Percentiles rank a stretch among this genome's conserved stretches.
Evolutionary conservation across 2,888 invertebrate species (phyloP).

Genomic region (Belgica antarctica): DNA sequence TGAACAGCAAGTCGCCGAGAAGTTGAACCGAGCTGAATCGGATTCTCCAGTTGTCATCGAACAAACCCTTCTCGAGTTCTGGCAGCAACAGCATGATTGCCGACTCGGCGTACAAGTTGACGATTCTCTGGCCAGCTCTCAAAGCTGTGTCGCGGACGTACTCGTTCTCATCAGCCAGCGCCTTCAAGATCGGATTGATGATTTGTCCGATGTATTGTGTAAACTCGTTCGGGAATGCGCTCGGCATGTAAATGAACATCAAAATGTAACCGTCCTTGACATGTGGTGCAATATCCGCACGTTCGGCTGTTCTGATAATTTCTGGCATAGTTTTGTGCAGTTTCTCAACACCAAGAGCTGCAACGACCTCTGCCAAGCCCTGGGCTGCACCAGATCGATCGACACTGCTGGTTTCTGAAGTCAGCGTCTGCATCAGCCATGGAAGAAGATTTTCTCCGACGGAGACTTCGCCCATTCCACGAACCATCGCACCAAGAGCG

Average conservation of each 20-base stretch:
- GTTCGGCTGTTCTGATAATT: conserved; percentile 89
- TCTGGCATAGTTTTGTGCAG: conserved; percentile 96
- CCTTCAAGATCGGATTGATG: conserved; percentile 94
- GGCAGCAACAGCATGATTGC: conserved; percentile 90
- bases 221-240: conserved; percentile 93
- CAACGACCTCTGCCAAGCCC: conserved; percentile 96
- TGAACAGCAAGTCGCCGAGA: conserved; percentile 90
- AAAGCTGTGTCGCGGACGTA: conserved; percentile 97
- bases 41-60: conserved; percentile 99
- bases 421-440: conserved; percentile 97
- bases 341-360: conserved; percentile 92
- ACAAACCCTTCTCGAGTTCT: conserved; percentile 88
- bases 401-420: conserved; percentile 92
- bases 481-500: conserved; percentile 96
- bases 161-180: conserved; percentile 97
- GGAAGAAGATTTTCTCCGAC: conserved; percentile 89
- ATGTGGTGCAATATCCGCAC: conserved; percentile 90
- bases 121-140: conserved; percentile 94
- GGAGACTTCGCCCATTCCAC: conserved; percentile 93
- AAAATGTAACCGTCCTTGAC: conserved; percentile 99
- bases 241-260: conserved; percentile 99
- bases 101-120: conserved; percentile 92
- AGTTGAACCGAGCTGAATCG: conserved; percentile 91
- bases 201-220: conserved; percentile 94
- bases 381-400: conserved; percentile 95